Evolutionary conservation across 2,797 vertebrate species (phyloP), one percentile per base, ranked within the genome.

Genomic region (Hyperoplus immaculatus): DNA sequence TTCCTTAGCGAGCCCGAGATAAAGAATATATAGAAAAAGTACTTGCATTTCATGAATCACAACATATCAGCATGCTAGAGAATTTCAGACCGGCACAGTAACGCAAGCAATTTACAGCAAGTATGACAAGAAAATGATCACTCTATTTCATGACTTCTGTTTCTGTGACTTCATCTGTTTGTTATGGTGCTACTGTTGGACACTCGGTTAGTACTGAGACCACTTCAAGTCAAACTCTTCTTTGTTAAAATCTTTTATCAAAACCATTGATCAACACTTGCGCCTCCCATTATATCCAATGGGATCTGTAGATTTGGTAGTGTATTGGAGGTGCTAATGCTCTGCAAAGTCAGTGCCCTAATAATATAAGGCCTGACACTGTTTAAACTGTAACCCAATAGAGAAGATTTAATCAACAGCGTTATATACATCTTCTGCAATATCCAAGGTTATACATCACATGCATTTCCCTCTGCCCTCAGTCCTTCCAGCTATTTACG

Each of bases 81-180:
- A 54, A 53, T 39, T 74, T 70, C 69, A 78, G 60, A 81, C 66
- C 18, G 57, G 65, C 85, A 89, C 77, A 38, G 71, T 59, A 56
- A 87, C 38, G 75, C 70, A 0, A 76, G 70, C n/a, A 77, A 83
- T 89, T 66, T 87, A 90, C 87, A 91, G 85, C 84, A 16, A 78
- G 63, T 55, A 21, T 66, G 67, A 74, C 13, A 29, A 77, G 64
- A 71, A 78, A 51, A 74, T 75, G 38, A 56, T 4, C 38, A 62
- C 67, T 53, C 55, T 29, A 5, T 53, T 49, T 65, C 29, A 56
- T 46, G 9, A 61, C 46, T 56, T 12, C 38, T 49, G 58, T 41
- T 42, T 62, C 59, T 69, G 57, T 46, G 56, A 71, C 68, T 69
- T 56, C 49, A 2, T 80, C 42, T 29, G 1, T 61, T 57, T 58